Evolutionary conservation across 1,140 invertebrate species (phyloP).

Genomic region (Pomacea maculata): DNA sequence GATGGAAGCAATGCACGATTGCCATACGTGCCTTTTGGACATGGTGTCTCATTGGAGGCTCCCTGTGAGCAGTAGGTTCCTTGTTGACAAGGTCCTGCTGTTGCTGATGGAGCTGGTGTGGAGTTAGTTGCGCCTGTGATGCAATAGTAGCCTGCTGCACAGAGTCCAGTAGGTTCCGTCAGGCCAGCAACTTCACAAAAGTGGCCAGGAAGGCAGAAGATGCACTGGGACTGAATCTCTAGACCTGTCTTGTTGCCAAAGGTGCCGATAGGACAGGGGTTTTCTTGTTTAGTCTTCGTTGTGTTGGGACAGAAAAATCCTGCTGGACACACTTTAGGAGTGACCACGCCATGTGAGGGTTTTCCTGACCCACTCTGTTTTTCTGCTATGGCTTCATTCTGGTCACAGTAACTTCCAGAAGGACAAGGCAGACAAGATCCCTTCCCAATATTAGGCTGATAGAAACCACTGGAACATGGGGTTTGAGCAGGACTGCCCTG

Average conservation of each 20-base stretch:
- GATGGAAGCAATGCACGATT: slow-evolving; percentile 45
- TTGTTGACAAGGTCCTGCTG: slow-evolving; percentile 55
- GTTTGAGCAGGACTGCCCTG: slow-evolving; percentile 51
- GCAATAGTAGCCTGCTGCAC: slow-evolving; percentile 59
- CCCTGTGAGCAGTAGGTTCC: slow-evolving; percentile 58
- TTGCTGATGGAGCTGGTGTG: slow-evolving; percentile 37
- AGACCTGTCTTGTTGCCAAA: slow-evolving; percentile 58
- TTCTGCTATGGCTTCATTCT: slow-evolving; percentile 59
- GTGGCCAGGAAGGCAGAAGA: slow-evolving; percentile 51
- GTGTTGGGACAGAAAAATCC: slow-evolving; percentile 60
- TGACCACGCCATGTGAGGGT: slow-evolving; percentile 60
- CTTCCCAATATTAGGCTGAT: slow-evolving; percentile 53
- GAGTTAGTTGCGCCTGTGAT: slow-evolving; percentile 44
- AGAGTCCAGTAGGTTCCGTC: slow-evolving; percentile 52
- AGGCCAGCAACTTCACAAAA: slow-evolving; percentile 58
- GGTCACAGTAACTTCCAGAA: slow-evolving; percentile 59
- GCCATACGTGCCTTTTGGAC: slow-evolving; percentile 62
- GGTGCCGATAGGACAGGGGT: slow-evolving; percentile 59
- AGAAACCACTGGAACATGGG: slow-evolving; percentile 56
- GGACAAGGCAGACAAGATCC: slow-evolving; percentile 54
- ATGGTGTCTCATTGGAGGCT: slow-evolving; percentile 43
- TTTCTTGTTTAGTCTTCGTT: slow-evolving; percentile 48
- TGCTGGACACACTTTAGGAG: slow-evolving; percentile 58
- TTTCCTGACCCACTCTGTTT: slow-evolving; percentile 56
- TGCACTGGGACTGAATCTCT: slow-evolving; percentile 52